phyloP scores from a whole-genome alignment of 2,888 invertebrate species.

The Plemyria rubiginata region DNA sequence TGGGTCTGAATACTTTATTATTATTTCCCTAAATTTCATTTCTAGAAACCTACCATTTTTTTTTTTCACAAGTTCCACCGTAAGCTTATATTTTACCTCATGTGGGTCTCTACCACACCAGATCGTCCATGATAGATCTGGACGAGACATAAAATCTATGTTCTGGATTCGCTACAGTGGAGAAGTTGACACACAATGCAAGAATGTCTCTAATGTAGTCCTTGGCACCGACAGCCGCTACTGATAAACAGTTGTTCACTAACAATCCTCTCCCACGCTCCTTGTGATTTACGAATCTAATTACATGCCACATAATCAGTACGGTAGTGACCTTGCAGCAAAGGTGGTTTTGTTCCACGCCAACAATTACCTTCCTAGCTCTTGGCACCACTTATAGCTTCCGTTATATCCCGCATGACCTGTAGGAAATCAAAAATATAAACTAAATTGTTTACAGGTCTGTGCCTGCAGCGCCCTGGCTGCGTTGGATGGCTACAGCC shows the following conservation, averaged over 20 bases:
- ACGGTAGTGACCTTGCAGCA: constrained; percentile 46
- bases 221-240: constrained; percentile 58
- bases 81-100: too few relatives aligned
- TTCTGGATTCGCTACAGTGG: too few relatives aligned
- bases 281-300: constrained; percentile 62
- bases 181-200: too few relatives aligned
- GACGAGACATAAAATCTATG: too few relatives aligned
- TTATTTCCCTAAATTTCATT: too few relatives aligned
- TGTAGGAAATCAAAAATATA: too few relatives aligned
- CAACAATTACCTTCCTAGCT: constrained; percentile 3
- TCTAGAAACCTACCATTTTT: too few relatives aligned
- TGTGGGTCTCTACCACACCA: too few relatives aligned
- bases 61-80: too few relatives aligned
- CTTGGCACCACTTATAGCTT: neutral
- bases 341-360: constrained; percentile 48
- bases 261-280: constrained; percentile 73
- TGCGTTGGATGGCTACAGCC: constrained; percentile 77
- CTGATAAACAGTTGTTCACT: constrained; percentile 56
- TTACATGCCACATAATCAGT: constrained; percentile 35
- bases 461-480: constrained; percentile 72
- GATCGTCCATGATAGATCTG: too few relatives aligned
- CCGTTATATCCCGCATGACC: too few relatives aligned
- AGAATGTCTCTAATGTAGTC: constrained; percentile 40
- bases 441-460: constrained; percentile 52
- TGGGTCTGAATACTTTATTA: too few relatives aligned